Percentiles rank a stretch among this genome's conserved stretches.
Evolutionary conservation across 1,140 invertebrate species (phyloP).

Genomic region (Drosophila hydei): DNA sequence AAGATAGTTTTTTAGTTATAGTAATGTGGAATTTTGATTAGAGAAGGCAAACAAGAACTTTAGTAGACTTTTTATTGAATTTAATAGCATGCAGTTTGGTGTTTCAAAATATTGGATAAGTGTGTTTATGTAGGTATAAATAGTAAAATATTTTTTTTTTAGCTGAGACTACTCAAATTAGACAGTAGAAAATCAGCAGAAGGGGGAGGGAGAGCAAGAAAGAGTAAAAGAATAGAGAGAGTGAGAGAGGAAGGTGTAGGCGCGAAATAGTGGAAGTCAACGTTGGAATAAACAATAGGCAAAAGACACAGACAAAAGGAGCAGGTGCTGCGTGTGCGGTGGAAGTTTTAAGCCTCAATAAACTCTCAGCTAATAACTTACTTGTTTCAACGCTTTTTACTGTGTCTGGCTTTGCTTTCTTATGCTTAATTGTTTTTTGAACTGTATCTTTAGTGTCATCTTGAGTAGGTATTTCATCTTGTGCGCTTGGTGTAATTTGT

Average conservation of each 20-base stretch:
- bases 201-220: background rate
- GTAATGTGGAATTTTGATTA: slow-evolving; percentile 22
- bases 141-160: slow-evolving; percentile 7
- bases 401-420: slow-evolving; percentile 80
- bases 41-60: slow-evolving; percentile 27
- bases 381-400: slow-evolving; percentile 78
- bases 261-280: slow-evolving; percentile 56
- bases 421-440: slow-evolving; percentile 80
- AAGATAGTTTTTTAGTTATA: background rate
- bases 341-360: slow-evolving; percentile 53
- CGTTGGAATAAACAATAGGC: slow-evolving; percentile 60
- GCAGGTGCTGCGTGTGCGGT: slow-evolving; percentile 58
- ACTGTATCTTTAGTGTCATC: slow-evolving; percentile 76
- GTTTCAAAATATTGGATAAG: slow-evolving; percentile 7
- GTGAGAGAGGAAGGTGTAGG: slow-evolving; percentile 31
- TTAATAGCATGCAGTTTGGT: slow-evolving; percentile 27
- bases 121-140: slow-evolving; percentile 19
- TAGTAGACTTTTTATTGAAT: slow-evolving; percentile 2
- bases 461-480: slow-evolving; percentile 73
- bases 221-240: slow-evolving; percentile 36
- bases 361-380: slow-evolving; percentile 78
- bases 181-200: slow-evolving; percentile 22
- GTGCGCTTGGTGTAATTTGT: slow-evolving; percentile 81
- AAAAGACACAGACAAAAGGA: slow-evolving; percentile 69
- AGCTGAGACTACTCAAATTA: slow-evolving; percentile 23